Base-by-base conservation (phyloP, 2,113 vertebrate species). In the Cyanocitta stelleri region DNA sequence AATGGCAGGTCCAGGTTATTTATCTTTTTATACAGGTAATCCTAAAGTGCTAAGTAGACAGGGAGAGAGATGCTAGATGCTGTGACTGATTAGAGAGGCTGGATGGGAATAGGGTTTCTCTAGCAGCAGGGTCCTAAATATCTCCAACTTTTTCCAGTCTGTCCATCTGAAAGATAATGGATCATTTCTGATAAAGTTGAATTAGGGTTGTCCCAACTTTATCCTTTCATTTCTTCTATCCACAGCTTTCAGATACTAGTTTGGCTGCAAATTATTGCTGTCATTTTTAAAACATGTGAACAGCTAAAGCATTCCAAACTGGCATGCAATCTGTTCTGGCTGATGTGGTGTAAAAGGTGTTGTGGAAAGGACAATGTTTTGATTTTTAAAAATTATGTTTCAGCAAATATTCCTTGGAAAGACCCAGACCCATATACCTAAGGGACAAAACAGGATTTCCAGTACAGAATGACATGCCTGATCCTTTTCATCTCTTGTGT, bases 281-380 rank as follows among this genome's bases (percentile, higher is more conserved):
- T 73, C 39, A 91, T 95, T 96, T 97, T 93, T 81, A 93, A 95
- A 94, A 83, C 19, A 88, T 77, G 41, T 51, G 69, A 96, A 92
- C 43, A 87, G 37, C 73, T 87, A 93, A 90, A 87, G n/a, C 7
- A 1, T 87, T 96, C 77, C 83, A 95, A 94, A 95, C 67, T 83
- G 87, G 37, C 56, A 51, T 73, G 46, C 93, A 97, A 89, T 92
- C 85, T 96, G 87, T 95, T 97, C 74, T 80, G 85, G 46, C 62
- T 89, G 93, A 87, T 93, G 81, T 91, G 82, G 49, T 82, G 21
- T 75, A 67, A n/a, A 87, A n/a, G 54, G 44, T 3, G 8, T 43
- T 56, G 19, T 52, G 32, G 55, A 93, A 89, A 78, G 80, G 64
- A 93, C n/a, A 87, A 4, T 35, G 11, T 66, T 95, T 58, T 71